Evolutionary conservation across 2,113 vertebrate species (phyloP).

Genomic region (Cheilinus undulatus): DNA sequence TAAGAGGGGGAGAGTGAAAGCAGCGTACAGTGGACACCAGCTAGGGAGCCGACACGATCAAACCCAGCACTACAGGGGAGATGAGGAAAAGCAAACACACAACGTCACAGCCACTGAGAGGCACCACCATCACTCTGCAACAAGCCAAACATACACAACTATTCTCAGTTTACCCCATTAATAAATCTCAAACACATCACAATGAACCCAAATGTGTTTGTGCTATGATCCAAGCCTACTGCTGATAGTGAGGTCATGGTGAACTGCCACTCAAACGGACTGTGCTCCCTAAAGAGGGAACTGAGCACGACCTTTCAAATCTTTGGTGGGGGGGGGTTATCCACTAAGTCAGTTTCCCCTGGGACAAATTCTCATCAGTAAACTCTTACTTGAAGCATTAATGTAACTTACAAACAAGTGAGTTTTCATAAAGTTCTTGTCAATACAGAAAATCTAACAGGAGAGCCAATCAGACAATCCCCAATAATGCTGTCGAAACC

Average conservation of each 20-base stretch:
- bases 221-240: not conserved
- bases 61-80: slow-evolving; percentile 41
- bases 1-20: not conserved
- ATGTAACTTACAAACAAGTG: not conserved
- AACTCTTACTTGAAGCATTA: not conserved
- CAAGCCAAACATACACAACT: slow-evolving; percentile 6
- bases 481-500: too few relatives aligned
- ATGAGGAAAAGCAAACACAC: slow-evolving; percentile 51
- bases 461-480: not conserved
- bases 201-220: not conserved
- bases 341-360: slow-evolving; percentile 1
- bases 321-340: slow-evolving; percentile 7
- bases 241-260: not conserved
- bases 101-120: slow-evolving; percentile 11
- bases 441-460: not conserved
- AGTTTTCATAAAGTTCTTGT: too few relatives aligned
- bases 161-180: slow-evolving; percentile 4
- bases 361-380: not conserved
- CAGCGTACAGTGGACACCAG: slow-evolving; percentile 61
- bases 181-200: slow-evolving; percentile 13
- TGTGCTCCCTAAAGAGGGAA: not conserved
- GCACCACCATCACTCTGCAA: slow-evolving; percentile 2
- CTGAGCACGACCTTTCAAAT: slow-evolving; percentile 46
- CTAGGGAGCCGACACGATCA: slow-evolving; percentile 54
- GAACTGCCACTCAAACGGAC: slow-evolving; percentile 16